These are phyloP conservation scores for Conopomorpha cramerella DNA, from an alignment of 1,140 invertebrate genomes.

Conservation along the genomic window DNA sequence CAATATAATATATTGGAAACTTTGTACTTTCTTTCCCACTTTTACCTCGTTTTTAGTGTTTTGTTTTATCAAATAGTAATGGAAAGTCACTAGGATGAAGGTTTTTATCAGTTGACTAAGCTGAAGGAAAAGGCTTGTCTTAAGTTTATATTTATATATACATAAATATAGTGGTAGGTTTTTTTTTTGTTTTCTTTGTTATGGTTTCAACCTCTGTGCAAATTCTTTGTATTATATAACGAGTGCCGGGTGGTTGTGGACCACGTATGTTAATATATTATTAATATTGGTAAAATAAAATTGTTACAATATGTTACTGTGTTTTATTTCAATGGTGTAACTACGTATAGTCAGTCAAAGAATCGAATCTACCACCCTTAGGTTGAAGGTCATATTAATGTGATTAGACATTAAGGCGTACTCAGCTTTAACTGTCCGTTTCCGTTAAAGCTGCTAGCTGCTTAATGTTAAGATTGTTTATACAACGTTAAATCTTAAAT, in stretches of 20 bases:
- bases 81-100: conserved; percentile 22
- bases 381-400: too few relatives aligned
- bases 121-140: too few relatives aligned
- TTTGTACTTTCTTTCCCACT: conserved; percentile 19
- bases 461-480: too few relatives aligned
- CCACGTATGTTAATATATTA: conserved; percentile 60
- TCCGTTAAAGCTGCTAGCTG: too few relatives aligned
- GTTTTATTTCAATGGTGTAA: conserved; percentile 11
- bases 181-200: conserved; percentile 47
- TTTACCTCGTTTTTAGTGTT: conserved; percentile 45
- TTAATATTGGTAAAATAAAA: conserved; percentile 59
- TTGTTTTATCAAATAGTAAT: conserved; percentile 12
- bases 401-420: too few relatives aligned
- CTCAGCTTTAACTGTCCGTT: too few relatives aligned
- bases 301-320: conserved; percentile 44
- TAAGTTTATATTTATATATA: too few relatives aligned
- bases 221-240: conserved; percentile 56
- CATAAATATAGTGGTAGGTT: conserved; percentile 22
- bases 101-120: conserved; percentile 25
- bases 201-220: conserved; percentile 46
- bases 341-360: too few relatives aligned
- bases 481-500: too few relatives aligned
- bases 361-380: too few relatives aligned
- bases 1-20: conserved; percentile 27
- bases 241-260: conserved; percentile 44